Percentiles rank a stretch among this genome's conserved stretches.
Conservation (phyloP, 2,113 vertebrate genomes). For the Crotalus viridis region DNA sequence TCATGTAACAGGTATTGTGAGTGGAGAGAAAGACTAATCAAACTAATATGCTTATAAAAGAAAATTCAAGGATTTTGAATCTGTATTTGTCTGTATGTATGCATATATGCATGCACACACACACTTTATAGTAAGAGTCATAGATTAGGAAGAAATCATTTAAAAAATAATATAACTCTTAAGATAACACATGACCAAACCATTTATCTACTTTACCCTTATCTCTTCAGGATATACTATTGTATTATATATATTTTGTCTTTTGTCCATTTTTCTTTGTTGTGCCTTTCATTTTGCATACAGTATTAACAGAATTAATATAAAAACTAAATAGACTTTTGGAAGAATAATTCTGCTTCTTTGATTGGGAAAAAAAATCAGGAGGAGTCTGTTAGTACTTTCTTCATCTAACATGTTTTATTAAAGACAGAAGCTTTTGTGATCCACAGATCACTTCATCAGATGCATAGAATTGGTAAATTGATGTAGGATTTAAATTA, state of each 20-base stretch:
- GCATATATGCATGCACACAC: too few species aligned
- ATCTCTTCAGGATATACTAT: too few species aligned
- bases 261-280: not conserved
- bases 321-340: not conserved
- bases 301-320: not conserved
- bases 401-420: not conserved
- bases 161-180: too few species aligned
- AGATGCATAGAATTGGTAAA: not conserved
- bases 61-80: too few species aligned
- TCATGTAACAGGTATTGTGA: too few species aligned
- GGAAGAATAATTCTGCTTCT: not conserved
- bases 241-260: not conserved
- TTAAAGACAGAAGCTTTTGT: not conserved
- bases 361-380: not conserved
- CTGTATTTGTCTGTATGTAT: too few species aligned
- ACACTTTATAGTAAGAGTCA: too few species aligned
- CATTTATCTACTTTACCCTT: too few species aligned
- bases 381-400: not conserved
- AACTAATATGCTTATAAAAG: too few species aligned
- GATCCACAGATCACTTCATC: not conserved
- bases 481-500: not conserved
- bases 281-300: not conserved
- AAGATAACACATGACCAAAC: too few species aligned
- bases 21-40: too few species aligned
- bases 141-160: too few species aligned